These are phyloP conservation scores for Scaptomyza flava DNA, from an alignment of 2,888 invertebrate species.

Conservation along the genomic window DNA sequence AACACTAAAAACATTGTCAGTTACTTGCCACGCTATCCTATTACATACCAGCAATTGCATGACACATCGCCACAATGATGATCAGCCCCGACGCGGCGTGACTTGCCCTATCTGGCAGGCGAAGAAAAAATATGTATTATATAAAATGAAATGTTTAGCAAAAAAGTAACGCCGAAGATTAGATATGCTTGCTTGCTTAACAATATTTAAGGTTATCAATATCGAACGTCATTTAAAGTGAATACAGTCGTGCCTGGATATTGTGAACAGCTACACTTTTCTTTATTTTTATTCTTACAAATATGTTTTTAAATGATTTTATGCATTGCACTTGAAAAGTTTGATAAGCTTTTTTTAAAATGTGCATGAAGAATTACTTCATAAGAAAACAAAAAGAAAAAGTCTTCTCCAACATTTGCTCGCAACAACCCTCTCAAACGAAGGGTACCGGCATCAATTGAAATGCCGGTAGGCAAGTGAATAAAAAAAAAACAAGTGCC, in stretches of 20 bases:
- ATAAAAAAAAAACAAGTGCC: too few species aligned
- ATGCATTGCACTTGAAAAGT: too few species aligned
- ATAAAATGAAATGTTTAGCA: background rate
- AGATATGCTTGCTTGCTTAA: constrained; percentile 21
- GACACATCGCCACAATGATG: constrained; percentile 48
- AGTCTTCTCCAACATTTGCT: background rate
- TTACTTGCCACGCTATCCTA: constrained; percentile 48
- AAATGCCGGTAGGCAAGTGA: constrained; percentile 10
- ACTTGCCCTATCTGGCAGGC: constrained; percentile 34
- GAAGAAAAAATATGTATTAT: too few species aligned
- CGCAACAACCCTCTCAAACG: background rate
- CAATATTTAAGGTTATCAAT: constrained; percentile 3
- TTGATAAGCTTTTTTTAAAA: too few species aligned
- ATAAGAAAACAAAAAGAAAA: too few species aligned
- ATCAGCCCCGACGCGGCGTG: constrained; percentile 40
- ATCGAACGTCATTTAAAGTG: background rate
- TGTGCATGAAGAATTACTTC: too few species aligned
- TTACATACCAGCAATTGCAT: constrained; percentile 52
- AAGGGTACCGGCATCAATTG: constrained; percentile 21
- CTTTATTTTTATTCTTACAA: too few species aligned
- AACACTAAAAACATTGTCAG: constrained; percentile 49
- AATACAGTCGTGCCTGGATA: background rate
- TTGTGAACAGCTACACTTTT: background rate
- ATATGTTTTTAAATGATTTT: too few species aligned
- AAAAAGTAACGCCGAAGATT: constrained; percentile 23